phyloP scores from a whole-genome alignment of 2,797 vertebrate genomes.

The Argya squamiceps region DNA sequence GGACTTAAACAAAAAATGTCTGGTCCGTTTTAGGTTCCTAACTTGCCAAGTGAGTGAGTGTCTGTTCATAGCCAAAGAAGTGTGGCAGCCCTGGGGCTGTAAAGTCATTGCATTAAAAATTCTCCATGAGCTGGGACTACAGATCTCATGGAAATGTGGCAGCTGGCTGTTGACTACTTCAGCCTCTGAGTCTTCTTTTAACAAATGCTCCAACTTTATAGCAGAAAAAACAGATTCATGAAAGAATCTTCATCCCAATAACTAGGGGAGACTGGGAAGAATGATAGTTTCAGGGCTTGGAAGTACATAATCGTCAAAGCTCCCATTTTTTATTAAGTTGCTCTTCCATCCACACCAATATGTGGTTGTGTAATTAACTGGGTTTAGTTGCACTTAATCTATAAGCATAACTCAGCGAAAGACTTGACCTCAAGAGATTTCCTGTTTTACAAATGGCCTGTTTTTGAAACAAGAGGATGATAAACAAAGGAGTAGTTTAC shows the following conservation, averaged over 20 bases:
- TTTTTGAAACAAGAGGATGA: not conserved
- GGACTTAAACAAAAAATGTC: slow-evolving; percentile 20
- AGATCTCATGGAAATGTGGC: not conserved
- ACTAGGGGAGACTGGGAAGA: not conserved
- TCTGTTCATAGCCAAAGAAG: not conserved
- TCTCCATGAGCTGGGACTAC: not conserved
- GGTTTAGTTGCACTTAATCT: not conserved
- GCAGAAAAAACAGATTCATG: not conserved
- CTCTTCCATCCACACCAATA: not conserved
- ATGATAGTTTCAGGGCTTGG: not conserved
- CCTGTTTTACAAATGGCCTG: slow-evolving; percentile 4
- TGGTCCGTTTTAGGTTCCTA: slow-evolving; percentile 6
- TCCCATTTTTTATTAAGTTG: not conserved
- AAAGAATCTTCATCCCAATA: not conserved
- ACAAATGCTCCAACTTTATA: not conserved
- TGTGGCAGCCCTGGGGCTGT: slow-evolving; percentile 2
- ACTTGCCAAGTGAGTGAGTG: not conserved
- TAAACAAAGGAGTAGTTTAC: not conserved
- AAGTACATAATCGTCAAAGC: not conserved
- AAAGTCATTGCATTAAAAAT: not conserved
- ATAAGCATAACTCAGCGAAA: not conserved
- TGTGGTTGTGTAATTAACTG: not conserved
- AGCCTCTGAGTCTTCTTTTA: not conserved
- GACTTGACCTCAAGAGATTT: not conserved
- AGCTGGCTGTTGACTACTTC: not conserved